Percentiles rank a stretch among this genome's conserved stretches.
Evolutionary conservation across 2,888 invertebrate genomes (phyloP).

Genomic region (Cephonodes hylas): DNA sequence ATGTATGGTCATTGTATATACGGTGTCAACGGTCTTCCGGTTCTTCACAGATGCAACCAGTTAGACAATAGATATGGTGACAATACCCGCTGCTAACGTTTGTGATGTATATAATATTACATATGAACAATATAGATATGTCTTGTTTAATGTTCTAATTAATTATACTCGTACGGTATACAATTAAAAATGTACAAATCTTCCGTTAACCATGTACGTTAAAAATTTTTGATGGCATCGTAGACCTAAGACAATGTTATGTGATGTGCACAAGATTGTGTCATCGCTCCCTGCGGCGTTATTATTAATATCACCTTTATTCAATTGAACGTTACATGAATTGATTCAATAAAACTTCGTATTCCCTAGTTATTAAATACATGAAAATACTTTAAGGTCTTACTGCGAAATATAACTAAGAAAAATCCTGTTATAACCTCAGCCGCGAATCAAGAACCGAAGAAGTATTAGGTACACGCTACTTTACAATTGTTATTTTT

Average conservation of each 20-base stretch:
- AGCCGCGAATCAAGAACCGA: neutral
- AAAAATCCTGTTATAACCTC: neutral
- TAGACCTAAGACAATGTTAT: neutral
- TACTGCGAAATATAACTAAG: neutral
- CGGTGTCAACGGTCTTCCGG: neutral
- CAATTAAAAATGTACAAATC: slow-evolving; percentile 3
- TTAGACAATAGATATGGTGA: neutral
- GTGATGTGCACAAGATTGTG: slow-evolving; percentile 21
- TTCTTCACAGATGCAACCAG: neutral
- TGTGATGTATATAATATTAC: neutral
- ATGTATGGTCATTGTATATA: no score
- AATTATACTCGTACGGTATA: slow-evolving; percentile 26
- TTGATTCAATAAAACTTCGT: neutral
- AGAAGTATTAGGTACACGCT: neutral
- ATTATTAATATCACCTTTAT: neutral
- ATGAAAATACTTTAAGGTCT: neutral
- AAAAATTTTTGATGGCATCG: neutral
- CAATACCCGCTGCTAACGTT: neutral
- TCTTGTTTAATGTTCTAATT: neutral
- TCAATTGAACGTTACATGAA: neutral
- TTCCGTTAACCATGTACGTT: neutral
- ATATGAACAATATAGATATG: neutral
- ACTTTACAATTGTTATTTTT: neutral
- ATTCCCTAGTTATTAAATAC: neutral
- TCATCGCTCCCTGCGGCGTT: slow-evolving; percentile 1